Conservation (phyloP, 1,140 invertebrate genomes). For the Hermetia illucens region DNA sequence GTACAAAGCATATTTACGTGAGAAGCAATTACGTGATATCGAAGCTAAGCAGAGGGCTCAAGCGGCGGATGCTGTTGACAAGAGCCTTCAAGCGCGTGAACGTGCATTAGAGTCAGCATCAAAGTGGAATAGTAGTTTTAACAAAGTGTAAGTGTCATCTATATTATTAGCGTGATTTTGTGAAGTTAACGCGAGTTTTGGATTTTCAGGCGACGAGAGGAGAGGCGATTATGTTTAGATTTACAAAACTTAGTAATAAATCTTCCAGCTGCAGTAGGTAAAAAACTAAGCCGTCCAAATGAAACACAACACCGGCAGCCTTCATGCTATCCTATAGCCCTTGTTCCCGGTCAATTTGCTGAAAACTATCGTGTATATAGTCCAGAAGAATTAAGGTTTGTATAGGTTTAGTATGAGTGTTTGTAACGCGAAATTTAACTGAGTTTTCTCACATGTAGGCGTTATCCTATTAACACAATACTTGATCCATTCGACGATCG, state of each 20-base stretch:
- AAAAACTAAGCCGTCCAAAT: background rate
- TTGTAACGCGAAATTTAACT: background rate
- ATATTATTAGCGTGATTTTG: background rate
- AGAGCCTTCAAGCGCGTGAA: constrained; percentile 60
- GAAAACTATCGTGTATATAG: constrained; percentile 61
- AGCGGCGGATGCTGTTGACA: constrained; percentile 34
- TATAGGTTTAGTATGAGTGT: constrained; percentile 7
- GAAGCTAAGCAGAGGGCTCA: constrained; percentile 33
- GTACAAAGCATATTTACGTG: constrained; percentile 67
- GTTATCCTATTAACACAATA: constrained; percentile 82
- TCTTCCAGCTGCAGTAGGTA: constrained; percentile 9
- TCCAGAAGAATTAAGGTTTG: constrained; percentile 46
- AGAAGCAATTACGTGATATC: constrained; percentile 43
- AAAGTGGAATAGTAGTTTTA: constrained; percentile 78
- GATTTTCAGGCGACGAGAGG: constrained; percentile 21
- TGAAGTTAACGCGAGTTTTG: background rate
- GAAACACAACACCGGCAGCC: background rate
- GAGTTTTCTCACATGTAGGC: constrained; percentile 25
- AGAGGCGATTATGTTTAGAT: constrained; percentile 22
- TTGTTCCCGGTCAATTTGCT: constrained; percentile 87
- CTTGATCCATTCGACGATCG: constrained; percentile 44
- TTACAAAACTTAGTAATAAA: constrained; percentile 28
- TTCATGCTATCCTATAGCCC: constrained; percentile 67
- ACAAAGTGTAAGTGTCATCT: constrained; percentile 51
- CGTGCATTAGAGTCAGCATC: constrained; percentile 76